Evolutionary conservation across 2,113 vertebrate species (phyloP).

Genomic region (Salvator merianae): DNA sequence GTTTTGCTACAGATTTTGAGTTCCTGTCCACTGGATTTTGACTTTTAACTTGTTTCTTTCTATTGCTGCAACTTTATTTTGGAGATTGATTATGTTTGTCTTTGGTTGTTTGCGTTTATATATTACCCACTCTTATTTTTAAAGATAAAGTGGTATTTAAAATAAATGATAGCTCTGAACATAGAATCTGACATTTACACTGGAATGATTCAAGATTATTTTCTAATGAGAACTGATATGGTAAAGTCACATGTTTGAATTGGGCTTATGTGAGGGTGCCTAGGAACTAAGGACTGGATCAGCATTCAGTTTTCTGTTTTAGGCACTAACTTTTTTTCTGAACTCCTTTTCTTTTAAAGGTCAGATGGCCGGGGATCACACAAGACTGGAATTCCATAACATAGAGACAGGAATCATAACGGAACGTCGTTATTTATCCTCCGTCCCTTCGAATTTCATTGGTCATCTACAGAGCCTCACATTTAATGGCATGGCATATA

Average conservation of each 20-base stretch:
- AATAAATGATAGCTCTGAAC: neutral
- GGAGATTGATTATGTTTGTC: neutral
- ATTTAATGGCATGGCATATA: constrained; percentile 98
- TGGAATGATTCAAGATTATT: neutral
- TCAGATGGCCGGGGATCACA: constrained; percentile 98
- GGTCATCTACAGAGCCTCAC: constrained; percentile 96
- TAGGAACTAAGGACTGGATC: neutral
- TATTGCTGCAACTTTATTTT: neutral
- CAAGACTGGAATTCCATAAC: constrained; percentile 97
- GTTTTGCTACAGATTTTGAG: neutral
- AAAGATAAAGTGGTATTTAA: neutral
- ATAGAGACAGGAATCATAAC: constrained; percentile 99
- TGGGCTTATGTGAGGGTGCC: neutral
- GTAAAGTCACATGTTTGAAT: neutral
- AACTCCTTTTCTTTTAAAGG: constrained; percentile 76
- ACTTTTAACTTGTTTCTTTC: neutral
- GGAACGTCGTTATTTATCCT: constrained; percentile 90
- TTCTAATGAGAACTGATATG: neutral
- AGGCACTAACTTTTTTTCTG: constrained; percentile 39
- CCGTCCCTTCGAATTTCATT: constrained; percentile 96
- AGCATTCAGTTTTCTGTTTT: neutral
- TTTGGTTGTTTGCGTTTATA: neutral
- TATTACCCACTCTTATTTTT: neutral
- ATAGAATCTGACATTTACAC: neutral
- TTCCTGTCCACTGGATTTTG: neutral